A percentile compares a stretch with the other conserved stretches of the same genome.
These are phyloP conservation scores for Gastrophryne carolinensis DNA, from an alignment of 2,797 vertebrate species.

Conservation along the genomic window DNA sequence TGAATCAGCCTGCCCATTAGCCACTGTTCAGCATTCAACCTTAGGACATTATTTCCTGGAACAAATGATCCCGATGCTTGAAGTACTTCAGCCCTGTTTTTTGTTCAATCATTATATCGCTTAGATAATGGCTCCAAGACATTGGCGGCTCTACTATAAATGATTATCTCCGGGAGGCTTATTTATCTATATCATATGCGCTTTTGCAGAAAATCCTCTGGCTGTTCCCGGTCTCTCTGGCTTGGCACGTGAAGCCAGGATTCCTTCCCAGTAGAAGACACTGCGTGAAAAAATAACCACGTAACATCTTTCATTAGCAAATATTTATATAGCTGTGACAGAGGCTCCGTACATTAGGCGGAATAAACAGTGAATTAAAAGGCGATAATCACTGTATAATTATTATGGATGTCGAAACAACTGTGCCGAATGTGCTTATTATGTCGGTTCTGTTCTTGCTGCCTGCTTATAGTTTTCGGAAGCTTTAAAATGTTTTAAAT, in stretches of 20 bases:
- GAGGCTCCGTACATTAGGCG: not conserved
- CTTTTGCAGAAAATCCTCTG: constrained; percentile 1
- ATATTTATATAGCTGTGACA: constrained; percentile 38
- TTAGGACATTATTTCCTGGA: too few species aligned
- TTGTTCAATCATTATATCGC: not conserved
- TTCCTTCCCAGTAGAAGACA: constrained; percentile 9
- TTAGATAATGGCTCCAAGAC: not conserved
- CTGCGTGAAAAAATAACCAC: not conserved
- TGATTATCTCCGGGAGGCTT: not conserved
- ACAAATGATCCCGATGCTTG: not conserved
- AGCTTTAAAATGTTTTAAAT: not conserved
- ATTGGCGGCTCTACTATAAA: not conserved
- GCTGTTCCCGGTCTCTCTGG: not conserved
- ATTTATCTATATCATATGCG: constrained; percentile 18
- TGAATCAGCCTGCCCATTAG: too few species aligned
- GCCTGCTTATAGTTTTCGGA: not conserved
- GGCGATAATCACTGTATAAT: constrained; percentile 24
- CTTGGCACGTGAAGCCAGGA: constrained; percentile 16
- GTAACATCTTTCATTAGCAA: constrained; percentile 37
- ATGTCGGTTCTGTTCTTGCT: not conserved
- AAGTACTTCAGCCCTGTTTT: not conserved
- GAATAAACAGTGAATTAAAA: constrained; percentile 24
- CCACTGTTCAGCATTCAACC: too few species aligned
- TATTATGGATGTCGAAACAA: not conserved
- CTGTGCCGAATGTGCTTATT: too few species aligned